Conservation (phyloP, 35 echinoderm and acorn worm species). For the Ophiothrix spiculata region DNA sequence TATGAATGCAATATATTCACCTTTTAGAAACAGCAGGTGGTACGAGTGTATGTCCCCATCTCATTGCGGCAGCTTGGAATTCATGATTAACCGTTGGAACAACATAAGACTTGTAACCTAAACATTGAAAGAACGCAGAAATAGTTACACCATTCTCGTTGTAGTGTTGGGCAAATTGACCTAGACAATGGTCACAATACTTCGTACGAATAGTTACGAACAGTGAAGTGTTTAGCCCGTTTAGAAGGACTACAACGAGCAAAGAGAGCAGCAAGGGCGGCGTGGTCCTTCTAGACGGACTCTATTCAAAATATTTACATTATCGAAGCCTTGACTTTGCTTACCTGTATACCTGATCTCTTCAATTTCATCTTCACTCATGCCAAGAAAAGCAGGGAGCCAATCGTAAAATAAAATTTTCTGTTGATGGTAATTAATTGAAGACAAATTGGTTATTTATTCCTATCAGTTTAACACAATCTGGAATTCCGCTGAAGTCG, state of each 20-base stretch:
- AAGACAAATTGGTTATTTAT: too few species aligned
- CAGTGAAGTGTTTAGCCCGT: too few species aligned
- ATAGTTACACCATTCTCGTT: too few species aligned
- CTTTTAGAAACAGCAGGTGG: conserved; percentile 84
- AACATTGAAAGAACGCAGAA: conserved; percentile 1
- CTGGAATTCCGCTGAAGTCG: too few species aligned
- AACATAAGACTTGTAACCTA: conserved; percentile 87
- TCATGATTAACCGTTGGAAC: conserved; percentile 88
- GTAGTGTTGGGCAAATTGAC: neutral
- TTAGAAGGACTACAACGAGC: too few species aligned
- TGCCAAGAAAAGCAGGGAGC: conserved; percentile 78
- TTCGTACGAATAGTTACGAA: too few species aligned
- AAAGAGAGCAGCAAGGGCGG: neutral
- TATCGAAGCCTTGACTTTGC: neutral
- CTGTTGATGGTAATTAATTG: conserved; percentile 48
- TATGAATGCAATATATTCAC: conserved; percentile 14
- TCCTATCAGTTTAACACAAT: too few species aligned
- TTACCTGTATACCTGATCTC: conserved; percentile 45
- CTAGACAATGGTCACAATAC: neutral
- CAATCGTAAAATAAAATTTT: conserved; percentile 89
- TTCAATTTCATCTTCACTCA: conserved; percentile 29
- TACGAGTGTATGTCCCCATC: conserved; percentile 90
- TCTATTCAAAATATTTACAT: too few species aligned
- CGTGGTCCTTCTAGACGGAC: too few species aligned
- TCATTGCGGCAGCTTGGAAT: conserved; percentile 97